Conservation (phyloP, 2,797 vertebrate genomes). For the Simalia tracyae region DNA sequence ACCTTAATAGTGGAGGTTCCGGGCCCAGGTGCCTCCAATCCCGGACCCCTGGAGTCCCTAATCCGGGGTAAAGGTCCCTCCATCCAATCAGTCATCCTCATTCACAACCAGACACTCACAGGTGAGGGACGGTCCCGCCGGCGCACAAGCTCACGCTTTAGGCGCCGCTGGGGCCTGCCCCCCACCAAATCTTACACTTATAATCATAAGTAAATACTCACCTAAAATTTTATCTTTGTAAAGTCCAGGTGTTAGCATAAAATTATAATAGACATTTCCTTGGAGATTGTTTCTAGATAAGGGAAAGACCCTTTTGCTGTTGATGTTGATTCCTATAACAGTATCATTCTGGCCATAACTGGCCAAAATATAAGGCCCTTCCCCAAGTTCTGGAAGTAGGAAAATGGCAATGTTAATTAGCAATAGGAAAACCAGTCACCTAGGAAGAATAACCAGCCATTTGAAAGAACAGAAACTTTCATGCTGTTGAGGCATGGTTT, state of each 20-base stretch:
- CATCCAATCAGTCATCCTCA: too few species aligned
- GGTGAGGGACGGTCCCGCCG: too few species aligned
- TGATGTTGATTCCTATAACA: conserved; percentile 88
- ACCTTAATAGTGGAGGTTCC: too few species aligned
- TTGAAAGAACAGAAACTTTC: background rate
- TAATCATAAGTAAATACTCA: conserved; percentile 72
- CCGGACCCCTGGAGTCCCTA: too few species aligned
- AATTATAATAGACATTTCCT: conserved; percentile 85
- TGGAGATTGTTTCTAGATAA: conserved; percentile 77
- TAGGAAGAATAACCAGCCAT: background rate
- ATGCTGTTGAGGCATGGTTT: background rate
- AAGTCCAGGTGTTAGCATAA: conserved; percentile 94
- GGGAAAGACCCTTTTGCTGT: conserved; percentile 86
- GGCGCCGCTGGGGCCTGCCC: too few species aligned
- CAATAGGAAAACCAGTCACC: background rate
- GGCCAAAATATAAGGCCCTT: conserved; percentile 90
- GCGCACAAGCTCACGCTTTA: too few species aligned
- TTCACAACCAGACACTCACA: too few species aligned
- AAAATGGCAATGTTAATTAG: conserved; percentile 22
- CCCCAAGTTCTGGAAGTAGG: conserved; percentile 83
- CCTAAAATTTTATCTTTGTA: conserved; percentile 88
- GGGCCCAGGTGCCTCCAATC: too few species aligned
- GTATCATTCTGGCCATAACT: conserved; percentile 84
- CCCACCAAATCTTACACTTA: too few species aligned
- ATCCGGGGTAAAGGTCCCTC: too few species aligned